Evolutionary conservation across 2,113 vertebrate genomes (phyloP).

Genomic region (Pipa parva): DNA sequence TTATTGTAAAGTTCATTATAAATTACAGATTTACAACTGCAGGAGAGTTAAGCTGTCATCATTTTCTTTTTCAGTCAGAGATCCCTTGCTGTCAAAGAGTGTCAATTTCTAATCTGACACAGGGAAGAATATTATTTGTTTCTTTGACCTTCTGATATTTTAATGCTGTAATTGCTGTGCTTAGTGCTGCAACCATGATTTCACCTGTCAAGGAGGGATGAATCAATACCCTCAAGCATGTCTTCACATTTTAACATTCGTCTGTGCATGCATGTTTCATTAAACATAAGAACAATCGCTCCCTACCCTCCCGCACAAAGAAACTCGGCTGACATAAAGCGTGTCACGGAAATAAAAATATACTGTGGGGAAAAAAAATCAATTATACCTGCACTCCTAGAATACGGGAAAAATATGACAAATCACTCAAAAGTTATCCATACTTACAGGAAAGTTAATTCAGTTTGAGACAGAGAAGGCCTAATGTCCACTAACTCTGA

Average conservation of each 20-base stretch:
- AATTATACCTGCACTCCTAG: neutral
- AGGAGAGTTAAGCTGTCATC: conserved; percentile 84
- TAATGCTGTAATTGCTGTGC: conserved; percentile 83
- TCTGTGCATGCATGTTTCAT: conserved; percentile 44
- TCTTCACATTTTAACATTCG: conserved; percentile 61
- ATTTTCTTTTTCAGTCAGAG: conserved; percentile 72
- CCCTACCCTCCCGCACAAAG: conserved; percentile 31
- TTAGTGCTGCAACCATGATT: conserved; percentile 74
- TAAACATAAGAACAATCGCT: conserved; percentile 10
- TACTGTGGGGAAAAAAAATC: neutral
- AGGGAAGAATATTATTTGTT: conserved; percentile 81
- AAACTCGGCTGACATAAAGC: neutral
- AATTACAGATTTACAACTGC: conserved; percentile 77
- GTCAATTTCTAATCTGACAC: conserved; percentile 82
- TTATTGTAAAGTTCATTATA: conserved; percentile 77
- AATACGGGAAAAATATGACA: neutral
- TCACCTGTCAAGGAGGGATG: conserved; percentile 80
- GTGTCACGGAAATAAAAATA: conserved; percentile 9
- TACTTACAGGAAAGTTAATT: no score
- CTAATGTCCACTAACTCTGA: neutral
- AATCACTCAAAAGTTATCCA: no score
- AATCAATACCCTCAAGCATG: conserved; percentile 79
- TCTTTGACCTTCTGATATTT: conserved; percentile 92
- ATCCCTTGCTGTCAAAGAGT: conserved; percentile 72
- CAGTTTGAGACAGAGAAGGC: neutral